Percentiles rank a stretch among this genome's conserved stretches.
phyloP scores from a whole-genome alignment of 2,113 vertebrate species.

The Thymallus thymallus region DNA sequence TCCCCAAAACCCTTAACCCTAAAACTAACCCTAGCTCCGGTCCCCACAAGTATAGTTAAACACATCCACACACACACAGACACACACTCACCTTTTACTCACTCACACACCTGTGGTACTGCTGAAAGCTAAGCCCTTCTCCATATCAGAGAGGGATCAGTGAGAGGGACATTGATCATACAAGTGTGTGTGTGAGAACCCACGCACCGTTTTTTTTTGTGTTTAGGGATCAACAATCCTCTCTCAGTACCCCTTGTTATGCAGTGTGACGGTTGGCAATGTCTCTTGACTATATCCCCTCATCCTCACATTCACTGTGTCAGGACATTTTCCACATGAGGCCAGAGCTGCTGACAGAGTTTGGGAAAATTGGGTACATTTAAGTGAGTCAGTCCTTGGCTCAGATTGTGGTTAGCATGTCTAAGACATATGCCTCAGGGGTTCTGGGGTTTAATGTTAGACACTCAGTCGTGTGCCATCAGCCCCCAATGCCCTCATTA shows the following conservation, averaged over 20 bases:
- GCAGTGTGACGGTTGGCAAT: neutral
- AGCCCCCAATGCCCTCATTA: slow-evolving; percentile 43
- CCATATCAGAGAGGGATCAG: neutral
- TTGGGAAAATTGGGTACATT: no score
- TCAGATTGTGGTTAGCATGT: neutral
- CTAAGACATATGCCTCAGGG: neutral
- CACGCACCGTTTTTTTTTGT: neutral
- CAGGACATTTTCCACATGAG: no score
- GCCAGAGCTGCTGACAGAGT: no score
- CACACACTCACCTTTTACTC: slow-evolving; percentile 36
- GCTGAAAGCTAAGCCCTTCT: neutral
- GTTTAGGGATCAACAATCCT: neutral
- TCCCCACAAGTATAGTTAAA: no score
- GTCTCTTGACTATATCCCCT: neutral
- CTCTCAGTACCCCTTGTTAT: neutral
- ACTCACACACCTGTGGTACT: slow-evolving; percentile 27
- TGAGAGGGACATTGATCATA: neutral
- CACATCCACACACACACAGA: slow-evolving; percentile 31
- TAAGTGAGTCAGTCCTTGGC: neutral
- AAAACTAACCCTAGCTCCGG: no score
- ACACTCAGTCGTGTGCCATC: slow-evolving; percentile 27
- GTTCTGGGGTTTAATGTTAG: slow-evolving; percentile 1
- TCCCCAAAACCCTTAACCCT: no score
- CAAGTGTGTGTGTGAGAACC: neutral
- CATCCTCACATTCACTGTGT: neutral